These are phyloP conservation scores for Meghimatium bilineatum DNA, from an alignment of 2,888 invertebrate species.

Conservation along the genomic window DNA sequence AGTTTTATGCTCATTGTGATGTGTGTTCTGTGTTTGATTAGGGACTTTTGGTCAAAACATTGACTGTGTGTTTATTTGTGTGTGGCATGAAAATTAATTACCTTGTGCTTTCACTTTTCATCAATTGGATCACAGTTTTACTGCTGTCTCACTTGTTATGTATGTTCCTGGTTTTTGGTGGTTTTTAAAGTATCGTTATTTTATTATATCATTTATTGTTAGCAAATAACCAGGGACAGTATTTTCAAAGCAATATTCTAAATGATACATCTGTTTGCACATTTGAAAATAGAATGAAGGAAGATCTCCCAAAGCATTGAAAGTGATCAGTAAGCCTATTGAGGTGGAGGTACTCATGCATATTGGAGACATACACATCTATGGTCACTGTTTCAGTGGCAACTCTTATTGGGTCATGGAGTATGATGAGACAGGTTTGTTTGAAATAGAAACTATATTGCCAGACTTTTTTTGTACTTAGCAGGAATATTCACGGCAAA, in stretches of 20 bases:
- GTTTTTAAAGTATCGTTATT: too few species aligned
- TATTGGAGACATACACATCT: slow-evolving; percentile 49
- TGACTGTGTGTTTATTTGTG: too few species aligned
- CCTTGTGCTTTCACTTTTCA: too few species aligned
- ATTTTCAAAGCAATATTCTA: background rate
- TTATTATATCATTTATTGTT: background rate
- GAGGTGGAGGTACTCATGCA: slow-evolving; percentile 47
- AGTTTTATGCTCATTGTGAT: too few species aligned
- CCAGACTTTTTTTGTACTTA: too few species aligned
- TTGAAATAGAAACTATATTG: background rate
- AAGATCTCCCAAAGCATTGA: background rate
- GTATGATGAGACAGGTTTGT: slow-evolving; percentile 42
- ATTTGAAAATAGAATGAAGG: background rate
- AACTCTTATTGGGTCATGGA: slow-evolving; percentile 48
- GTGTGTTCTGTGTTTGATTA: too few species aligned
- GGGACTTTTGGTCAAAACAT: too few species aligned
- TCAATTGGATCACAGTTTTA: too few species aligned
- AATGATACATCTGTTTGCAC: background rate
- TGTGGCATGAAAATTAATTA: too few species aligned
- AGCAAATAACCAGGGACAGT: background rate
- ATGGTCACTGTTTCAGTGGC: slow-evolving; percentile 44
- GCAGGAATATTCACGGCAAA: too few species aligned
- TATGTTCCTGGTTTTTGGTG: too few species aligned
- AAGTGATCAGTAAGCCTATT: slow-evolving; percentile 36
- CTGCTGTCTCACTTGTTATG: too few species aligned